Conservation (phyloP, 2,888 invertebrate genomes). For the Linyphia triangularis region DNA sequence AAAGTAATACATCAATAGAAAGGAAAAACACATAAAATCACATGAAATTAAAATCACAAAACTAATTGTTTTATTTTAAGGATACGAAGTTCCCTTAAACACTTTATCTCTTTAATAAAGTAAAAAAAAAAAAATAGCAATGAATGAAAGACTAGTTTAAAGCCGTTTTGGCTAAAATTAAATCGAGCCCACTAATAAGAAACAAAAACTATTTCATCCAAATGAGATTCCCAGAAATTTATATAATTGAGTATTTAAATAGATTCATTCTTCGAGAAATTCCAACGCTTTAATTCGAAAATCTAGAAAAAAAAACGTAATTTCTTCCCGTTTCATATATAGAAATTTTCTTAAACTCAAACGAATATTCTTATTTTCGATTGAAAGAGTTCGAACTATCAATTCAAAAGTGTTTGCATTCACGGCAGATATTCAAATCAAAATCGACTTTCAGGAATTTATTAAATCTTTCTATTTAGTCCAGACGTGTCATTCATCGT, state of each 20-base stretch:
- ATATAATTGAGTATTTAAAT: not conserved
- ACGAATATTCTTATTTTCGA: not conserved
- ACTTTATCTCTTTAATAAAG: no score
- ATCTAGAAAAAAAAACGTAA: not conserved
- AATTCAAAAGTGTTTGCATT: not conserved
- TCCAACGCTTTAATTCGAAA: slow-evolving; percentile 1
- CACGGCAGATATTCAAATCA: slow-evolving; percentile 30
- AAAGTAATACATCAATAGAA: no score
- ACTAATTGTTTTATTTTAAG: no score
- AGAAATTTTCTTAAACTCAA: not conserved
- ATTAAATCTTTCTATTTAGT: slow-evolving; percentile 44
- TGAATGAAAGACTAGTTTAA: no score
- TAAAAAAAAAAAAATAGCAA: no score
- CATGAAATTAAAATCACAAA: no score
- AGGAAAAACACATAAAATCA: no score
- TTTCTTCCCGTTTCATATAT: not conserved
- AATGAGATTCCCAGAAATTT: not conserved
- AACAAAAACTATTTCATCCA: not conserved
- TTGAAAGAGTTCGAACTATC: not conserved
- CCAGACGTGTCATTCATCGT: slow-evolving; percentile 44
- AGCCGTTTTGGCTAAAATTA: not conserved
- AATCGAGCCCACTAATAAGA: not conserved
- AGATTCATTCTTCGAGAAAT: not conserved
- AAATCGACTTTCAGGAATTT: slow-evolving; percentile 49
- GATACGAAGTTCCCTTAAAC: no score